These are phyloP conservation scores for Pionites leucogaster DNA, from an alignment of 2,113 vertebrate species.

Conservation along the genomic window DNA sequence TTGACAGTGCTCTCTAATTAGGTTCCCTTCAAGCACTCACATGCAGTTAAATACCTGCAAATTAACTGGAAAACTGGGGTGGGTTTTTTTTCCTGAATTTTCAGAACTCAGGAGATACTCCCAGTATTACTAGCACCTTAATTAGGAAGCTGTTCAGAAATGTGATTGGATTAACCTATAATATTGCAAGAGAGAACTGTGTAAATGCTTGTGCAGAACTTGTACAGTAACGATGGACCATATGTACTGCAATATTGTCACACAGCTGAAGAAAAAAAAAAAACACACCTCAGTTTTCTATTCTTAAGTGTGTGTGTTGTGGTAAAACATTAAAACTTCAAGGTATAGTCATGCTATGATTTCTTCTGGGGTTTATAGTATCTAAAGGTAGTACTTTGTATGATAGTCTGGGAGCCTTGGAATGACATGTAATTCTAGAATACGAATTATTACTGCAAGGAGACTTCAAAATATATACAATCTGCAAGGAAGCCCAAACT, in stretches of 20 bases:
- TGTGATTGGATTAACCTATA: neutral
- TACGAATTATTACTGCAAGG: neutral
- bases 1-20: neutral
- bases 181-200: neutral
- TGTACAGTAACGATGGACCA: neutral
- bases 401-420: neutral
- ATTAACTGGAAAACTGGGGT: neutral
- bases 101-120: neutral
- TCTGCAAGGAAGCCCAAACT: neutral
- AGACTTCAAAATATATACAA: neutral
- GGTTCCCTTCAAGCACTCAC: neutral
- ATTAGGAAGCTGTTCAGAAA: neutral
- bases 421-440: neutral
- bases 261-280: neutral
- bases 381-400: neutral
- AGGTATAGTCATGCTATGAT: neutral
- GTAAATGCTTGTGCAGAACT: neutral
- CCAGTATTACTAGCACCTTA: neutral
- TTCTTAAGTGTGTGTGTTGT: neutral
- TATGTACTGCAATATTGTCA: neutral
- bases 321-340: neutral
- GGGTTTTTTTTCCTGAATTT: neutral
- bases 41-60: neutral
- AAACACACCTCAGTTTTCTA: fast-evolving
- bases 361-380: neutral